phyloP scores from a whole-genome alignment of 2,113 vertebrate genomes.

The Coturnix japonica region DNA sequence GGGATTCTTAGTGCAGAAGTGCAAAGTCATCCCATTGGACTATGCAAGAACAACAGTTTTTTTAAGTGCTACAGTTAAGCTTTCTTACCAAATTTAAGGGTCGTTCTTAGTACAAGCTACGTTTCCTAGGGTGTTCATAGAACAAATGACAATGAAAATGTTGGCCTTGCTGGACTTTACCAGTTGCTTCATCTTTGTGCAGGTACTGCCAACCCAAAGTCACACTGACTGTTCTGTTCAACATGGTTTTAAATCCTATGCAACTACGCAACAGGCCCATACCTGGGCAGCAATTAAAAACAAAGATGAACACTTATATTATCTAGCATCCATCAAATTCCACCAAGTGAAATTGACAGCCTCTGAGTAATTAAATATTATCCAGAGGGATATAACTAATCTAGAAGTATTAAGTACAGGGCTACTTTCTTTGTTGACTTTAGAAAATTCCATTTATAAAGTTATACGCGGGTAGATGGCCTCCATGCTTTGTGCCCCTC shows the following conservation, averaged over 20 bases:
- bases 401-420: neutral
- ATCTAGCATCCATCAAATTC: neutral
- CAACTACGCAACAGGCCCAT: neutral
- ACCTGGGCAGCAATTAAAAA: neutral
- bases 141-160: neutral
- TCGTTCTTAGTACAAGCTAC: neutral
- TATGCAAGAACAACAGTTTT: neutral
- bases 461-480: neutral
- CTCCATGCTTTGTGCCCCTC: neutral
- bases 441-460: neutral
- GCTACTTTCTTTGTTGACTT: neutral
- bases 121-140: neutral
- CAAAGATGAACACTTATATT: neutral
- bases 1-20: slow-evolving; percentile 11
- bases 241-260: neutral
- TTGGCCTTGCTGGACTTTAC: neutral
- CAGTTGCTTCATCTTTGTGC: neutral
- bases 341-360: neutral
- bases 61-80: neutral
- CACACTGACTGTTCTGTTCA: neutral
- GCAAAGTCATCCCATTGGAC: slow-evolving; percentile 27
- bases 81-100: neutral
- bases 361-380: neutral
- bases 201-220: neutral
- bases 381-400: neutral